Evolutionary conservation across 2,113 vertebrate genomes (phyloP).

Genomic region (Tautogolabrus adspersus): DNA sequence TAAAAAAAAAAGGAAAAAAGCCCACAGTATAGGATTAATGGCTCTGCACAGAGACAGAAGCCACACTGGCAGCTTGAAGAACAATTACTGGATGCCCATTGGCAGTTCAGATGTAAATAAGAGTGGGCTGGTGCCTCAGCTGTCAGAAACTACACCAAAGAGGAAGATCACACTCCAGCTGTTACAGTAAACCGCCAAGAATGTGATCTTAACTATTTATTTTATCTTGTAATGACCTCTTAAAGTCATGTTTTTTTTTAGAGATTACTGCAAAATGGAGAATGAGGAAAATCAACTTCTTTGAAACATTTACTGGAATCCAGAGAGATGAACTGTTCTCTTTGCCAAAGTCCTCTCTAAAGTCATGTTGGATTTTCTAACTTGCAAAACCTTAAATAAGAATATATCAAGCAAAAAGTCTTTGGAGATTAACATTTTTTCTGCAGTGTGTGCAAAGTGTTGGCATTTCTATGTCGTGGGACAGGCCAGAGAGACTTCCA

Average conservation of each 20-base stretch:
- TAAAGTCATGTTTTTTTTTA: background rate
- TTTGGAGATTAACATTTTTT: background rate
- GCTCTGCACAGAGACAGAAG: constrained; percentile 43
- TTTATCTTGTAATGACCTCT: background rate
- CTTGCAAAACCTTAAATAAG: background rate
- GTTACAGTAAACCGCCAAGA: constrained; percentile 21
- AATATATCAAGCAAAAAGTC: background rate
- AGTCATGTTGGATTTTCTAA: background rate
- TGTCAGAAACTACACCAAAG: constrained; percentile 55
- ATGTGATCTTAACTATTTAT: constrained; percentile 7
- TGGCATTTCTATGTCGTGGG: background rate
- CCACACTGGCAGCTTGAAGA: constrained; percentile 59
- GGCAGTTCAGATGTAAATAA: constrained; percentile 67
- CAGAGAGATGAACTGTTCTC: background rate
- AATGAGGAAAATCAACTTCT: background rate
- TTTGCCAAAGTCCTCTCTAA: background rate
- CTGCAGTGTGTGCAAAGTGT: background rate
- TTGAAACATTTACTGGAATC: background rate
- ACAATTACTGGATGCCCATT: constrained; percentile 65
- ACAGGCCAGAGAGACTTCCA: background rate
- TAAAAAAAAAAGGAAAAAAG: constrained; percentile 14
- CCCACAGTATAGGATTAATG: constrained; percentile 37
- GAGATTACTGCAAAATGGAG: background rate
- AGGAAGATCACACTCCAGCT: constrained; percentile 31
- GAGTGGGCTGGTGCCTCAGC: constrained; percentile 55